A percentile compares a stretch with the other conserved stretches of the same genome.
Conservation (phyloP, 1,140 invertebrate species). For the Doryteuthis pealeii region DNA sequence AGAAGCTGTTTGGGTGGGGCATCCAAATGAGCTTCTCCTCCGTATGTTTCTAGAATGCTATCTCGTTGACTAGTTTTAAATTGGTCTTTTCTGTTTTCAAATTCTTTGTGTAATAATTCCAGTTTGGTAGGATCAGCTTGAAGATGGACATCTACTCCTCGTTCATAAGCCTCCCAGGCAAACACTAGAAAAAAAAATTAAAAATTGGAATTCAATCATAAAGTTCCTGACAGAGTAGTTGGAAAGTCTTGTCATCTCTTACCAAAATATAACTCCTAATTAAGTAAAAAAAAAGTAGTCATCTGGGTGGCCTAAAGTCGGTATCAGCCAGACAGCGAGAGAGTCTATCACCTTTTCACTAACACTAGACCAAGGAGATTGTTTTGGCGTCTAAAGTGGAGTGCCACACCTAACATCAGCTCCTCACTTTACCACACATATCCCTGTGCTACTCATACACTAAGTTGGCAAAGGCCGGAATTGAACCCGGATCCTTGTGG, state of each 20-base stretch:
- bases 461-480: too few relatives aligned
- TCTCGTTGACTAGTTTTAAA: constrained; percentile 77
- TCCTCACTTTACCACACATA: too few relatives aligned
- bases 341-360: too few relatives aligned
- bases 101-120: constrained; percentile 87
- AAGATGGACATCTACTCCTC: constrained; percentile 89
- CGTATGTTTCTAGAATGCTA: constrained; percentile 82
- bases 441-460: too few relatives aligned
- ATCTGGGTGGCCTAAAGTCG: too few relatives aligned
- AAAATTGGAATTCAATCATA: not conserved
- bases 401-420: too few relatives aligned
- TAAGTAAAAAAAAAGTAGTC: too few relatives aligned
- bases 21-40: constrained; percentile 88
- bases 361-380: too few relatives aligned
- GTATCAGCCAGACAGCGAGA: too few relatives aligned
- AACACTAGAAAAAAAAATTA: constrained; percentile 68
- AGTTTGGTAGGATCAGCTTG: constrained; percentile 97
- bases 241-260: not conserved
- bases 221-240: not conserved
- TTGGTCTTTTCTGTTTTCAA: constrained; percentile 83
- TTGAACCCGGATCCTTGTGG: too few relatives aligned
- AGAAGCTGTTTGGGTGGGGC: constrained; percentile 82
- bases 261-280: too few relatives aligned
- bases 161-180: constrained; percentile 95
- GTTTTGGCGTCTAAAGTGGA: too few relatives aligned